Conservation (phyloP, 37 sponge, comb jelly and placozoan species). For the Lycopodina hypogea region DNA sequence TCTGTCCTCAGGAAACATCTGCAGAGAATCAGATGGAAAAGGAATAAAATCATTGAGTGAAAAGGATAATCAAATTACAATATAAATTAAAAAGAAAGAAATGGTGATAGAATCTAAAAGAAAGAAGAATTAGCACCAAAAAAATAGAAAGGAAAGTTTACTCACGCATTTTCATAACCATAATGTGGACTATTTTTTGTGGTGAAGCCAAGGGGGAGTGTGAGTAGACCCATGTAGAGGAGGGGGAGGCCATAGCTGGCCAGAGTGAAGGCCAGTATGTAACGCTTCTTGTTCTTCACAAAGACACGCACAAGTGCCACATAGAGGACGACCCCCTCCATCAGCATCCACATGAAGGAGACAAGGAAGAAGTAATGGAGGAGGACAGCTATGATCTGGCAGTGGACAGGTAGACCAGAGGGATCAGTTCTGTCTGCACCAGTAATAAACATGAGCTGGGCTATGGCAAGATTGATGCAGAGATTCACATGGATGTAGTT, state of each 20-base stretch:
- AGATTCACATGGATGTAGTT: slow-evolving; percentile 64
- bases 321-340: slow-evolving; percentile 72
- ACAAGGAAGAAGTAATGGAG: slow-evolving; percentile 60
- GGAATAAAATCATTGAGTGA: not conserved
- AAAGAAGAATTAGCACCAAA: no score
- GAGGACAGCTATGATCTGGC: slow-evolving; percentile 43
- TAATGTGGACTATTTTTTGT: not conserved
- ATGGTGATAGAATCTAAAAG: no score
- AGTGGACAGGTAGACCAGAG: slow-evolving; percentile 1
- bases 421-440: slow-evolving; percentile 27
- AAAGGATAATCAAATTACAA: not conserved
- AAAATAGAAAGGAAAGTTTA: not conserved
- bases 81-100: no score
- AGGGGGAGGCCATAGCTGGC: slow-evolving; percentile 35
- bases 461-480: slow-evolving; percentile 42
- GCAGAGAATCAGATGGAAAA: not conserved
- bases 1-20: slow-evolving; percentile 48
- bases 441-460: slow-evolving; percentile 48
- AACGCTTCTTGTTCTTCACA: slow-evolving; percentile 5
- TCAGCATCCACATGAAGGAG: slow-evolving; percentile 80
- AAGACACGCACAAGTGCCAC: slow-evolving; percentile 63
- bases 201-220: slow-evolving; percentile 24
- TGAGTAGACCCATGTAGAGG: slow-evolving; percentile 21
- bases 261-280: slow-evolving; percentile 16
- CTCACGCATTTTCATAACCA: slow-evolving; percentile 16